Evolutionary conservation across 2,888 invertebrate species (phyloP), one percentile per base, ranked within the genome.

Genomic region (Synergus laeviventris): DNA sequence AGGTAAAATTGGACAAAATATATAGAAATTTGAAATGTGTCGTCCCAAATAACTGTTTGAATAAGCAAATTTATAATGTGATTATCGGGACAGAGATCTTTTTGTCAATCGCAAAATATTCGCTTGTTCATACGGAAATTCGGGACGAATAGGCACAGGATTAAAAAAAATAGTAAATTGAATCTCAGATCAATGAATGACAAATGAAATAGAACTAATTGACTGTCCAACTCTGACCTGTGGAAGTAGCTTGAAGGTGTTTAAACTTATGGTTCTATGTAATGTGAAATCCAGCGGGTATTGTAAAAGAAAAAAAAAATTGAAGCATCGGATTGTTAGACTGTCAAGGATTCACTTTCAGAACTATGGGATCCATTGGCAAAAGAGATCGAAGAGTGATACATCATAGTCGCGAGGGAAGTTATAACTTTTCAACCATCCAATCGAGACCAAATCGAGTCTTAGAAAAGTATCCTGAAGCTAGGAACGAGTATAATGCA

Each of bases 351-450:
- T 86, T 85, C 76, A 87, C 85, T 89, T 91, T 90, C 91, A 91
- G 91, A 90, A 87, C 87, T 79, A 85, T 90, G 82, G 88, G 88
- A 85, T 89, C 88, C 82, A 80, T 88, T 80, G 91, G 89, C 84
- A 90, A 90, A 85, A 86, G 89, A 85, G 90, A 90, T 76, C 86
- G 90, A 86, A 86, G 89, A 85, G 79, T 81, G 80, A 80, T 85
- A 78, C 89, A 87, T 78, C 89, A 87, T 85, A 85, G 82, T 87
- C 86, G 86, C 82, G 90, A 90, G 74, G 89, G 86, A 80, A 88
- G 86, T 86, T 89, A 88, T 87, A 89, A 88, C 83, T 87, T 89
- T 81, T 84, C 86, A 64, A 84, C 84, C 77, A 79, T 85, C 80
- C 70, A 70, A 49, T 36, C 36, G 31, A 87, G 87, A 84, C 83